phyloP scores from a whole-genome alignment of 2,888 invertebrate genomes.

The Lithosia quadra region DNA sequence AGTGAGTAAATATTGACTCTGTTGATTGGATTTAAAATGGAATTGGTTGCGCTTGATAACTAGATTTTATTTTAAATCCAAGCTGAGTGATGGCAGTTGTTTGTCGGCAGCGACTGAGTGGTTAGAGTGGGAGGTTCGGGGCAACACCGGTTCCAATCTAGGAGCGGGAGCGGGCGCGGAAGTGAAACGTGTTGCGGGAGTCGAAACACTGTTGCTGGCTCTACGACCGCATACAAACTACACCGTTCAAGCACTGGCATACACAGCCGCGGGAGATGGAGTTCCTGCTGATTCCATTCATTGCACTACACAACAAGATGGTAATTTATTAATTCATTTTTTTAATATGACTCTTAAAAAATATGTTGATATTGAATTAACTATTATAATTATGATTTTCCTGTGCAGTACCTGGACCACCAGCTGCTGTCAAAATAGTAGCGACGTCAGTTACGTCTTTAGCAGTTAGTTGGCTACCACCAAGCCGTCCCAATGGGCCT shows the following conservation, averaged over 20 bases:
- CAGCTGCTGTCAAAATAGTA: slow-evolving; percentile 94
- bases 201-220: slow-evolving; percentile 93
- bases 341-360: neutral
- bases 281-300: slow-evolving; percentile 92
- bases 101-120: slow-evolving; percentile 84
- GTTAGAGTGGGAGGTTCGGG: slow-evolving; percentile 83
- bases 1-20: slow-evolving; percentile 70
- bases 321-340: slow-evolving; percentile 74
- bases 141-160: slow-evolving; percentile 59
- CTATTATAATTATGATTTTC: slow-evolving; percentile 5
- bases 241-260: slow-evolving; percentile 94
- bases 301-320: slow-evolving; percentile 95
- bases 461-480: slow-evolving; percentile 94
- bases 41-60: slow-evolving; percentile 26
- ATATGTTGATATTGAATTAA: too few species aligned
- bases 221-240: slow-evolving; percentile 95
- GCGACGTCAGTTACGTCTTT: slow-evolving; percentile 93
- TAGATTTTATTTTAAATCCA: slow-evolving; percentile 60
- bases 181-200: slow-evolving; percentile 92
- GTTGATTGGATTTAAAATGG: slow-evolving; percentile 16
- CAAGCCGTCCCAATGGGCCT: slow-evolving; percentile 92
- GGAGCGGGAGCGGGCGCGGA: slow-evolving; percentile 85
- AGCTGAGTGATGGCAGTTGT: slow-evolving; percentile 85
- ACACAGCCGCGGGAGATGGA: slow-evolving; percentile 95
- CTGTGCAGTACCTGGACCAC: slow-evolving; percentile 92